A percentile compares a stretch with the other conserved stretches of the same genome.
These are phyloP conservation scores for Pimpla rufipes DNA, from an alignment of 2,888 invertebrate species.

Conservation along the genomic window DNA sequence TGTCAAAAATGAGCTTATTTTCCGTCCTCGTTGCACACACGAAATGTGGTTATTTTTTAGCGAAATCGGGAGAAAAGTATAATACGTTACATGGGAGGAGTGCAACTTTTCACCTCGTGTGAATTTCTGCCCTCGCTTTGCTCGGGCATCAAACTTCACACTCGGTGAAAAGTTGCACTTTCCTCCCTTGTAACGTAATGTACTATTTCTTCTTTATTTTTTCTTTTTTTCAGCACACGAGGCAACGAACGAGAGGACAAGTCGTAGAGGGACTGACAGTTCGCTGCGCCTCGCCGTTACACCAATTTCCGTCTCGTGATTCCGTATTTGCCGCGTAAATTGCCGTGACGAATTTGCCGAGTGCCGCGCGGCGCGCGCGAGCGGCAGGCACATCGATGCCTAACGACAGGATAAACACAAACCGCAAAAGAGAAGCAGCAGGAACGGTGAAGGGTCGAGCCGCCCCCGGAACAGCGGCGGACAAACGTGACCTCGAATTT, in stretches of 20 bases:
- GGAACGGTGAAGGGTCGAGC: background rate
- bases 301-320: slow-evolving; percentile 22
- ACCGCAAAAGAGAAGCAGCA: slow-evolving; percentile 26
- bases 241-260: background rate
- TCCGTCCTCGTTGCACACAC: too few relatives aligned
- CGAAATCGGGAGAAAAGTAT: too few relatives aligned
- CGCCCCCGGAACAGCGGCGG: background rate
- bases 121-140: too few relatives aligned
- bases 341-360: slow-evolving; percentile 53
- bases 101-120: too few relatives aligned
- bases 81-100: too few relatives aligned
- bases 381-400: slow-evolving; percentile 41
- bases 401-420: slow-evolving; percentile 63
- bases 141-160: too few relatives aligned
- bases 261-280: slow-evolving; percentile 2
- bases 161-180: too few relatives aligned
- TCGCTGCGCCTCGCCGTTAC: slow-evolving; percentile 11
- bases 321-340: background rate
- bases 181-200: too few relatives aligned
- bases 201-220: background rate
- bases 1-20: too few relatives aligned
- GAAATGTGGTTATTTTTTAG: too few relatives aligned
- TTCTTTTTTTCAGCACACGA: background rate
- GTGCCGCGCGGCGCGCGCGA: slow-evolving; percentile 22
- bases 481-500: slow-evolving; percentile 37